Percentiles rank a stretch among this genome's conserved stretches.
phyloP scores from a whole-genome alignment of 2,888 invertebrate genomes.

The Apomyelois bistriatella region DNA sequence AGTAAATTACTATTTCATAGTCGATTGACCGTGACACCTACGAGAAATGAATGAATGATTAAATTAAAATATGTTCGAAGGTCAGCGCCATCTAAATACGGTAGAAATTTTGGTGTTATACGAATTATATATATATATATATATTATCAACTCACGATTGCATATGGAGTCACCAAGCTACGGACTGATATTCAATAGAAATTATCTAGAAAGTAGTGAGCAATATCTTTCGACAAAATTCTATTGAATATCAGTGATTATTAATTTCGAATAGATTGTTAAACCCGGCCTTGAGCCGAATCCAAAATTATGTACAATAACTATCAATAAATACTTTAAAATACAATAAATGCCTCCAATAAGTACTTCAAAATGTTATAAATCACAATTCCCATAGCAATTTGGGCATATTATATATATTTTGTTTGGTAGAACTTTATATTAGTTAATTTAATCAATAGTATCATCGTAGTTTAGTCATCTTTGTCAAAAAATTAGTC shows the following conservation, averaged over 20 bases:
- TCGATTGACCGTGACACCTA: no score
- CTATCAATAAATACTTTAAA: background rate
- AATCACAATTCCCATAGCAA: conserved; percentile 19
- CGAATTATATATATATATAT: background rate
- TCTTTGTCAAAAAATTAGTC: no score
- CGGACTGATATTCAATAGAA: no score
- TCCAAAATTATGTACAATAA: conserved; percentile 14
- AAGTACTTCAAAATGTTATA: conserved; percentile 25
- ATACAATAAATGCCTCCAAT: conserved; percentile 28
- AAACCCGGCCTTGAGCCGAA: background rate
- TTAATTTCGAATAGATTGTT: background rate
- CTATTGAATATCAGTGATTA: background rate
- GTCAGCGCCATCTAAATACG: background rate
- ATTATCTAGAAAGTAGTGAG: no score
- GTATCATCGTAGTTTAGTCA: no score
- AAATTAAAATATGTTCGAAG: background rate
- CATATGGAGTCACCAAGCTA: background rate
- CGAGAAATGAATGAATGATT: background rate
- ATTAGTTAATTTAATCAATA: background rate
- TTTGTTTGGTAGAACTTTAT: background rate
- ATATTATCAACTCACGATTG: background rate
- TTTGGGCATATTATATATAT: background rate
- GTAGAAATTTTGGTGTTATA: conserved; percentile 12
- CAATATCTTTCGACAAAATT: no score
- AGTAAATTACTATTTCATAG: no score